Percentiles rank a stretch among this genome's conserved stretches.
Evolutionary conservation across 1,140 invertebrate genomes (phyloP).

Genomic region (Potamilus streckersoni): DNA sequence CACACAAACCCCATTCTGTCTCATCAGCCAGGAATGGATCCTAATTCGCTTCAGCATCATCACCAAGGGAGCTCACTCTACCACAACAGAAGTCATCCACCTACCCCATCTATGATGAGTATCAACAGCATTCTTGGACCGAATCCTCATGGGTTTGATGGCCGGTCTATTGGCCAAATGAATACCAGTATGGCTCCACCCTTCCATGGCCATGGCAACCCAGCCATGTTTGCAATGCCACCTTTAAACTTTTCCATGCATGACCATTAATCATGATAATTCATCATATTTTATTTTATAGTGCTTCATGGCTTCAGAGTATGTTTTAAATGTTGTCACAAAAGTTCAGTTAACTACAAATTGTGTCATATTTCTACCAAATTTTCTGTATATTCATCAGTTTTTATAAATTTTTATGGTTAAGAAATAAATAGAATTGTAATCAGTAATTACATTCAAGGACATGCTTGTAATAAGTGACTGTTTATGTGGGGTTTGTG

Average conservation of each 20-base stretch:
- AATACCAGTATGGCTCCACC: constrained; percentile 60
- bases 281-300: too few relatives aligned
- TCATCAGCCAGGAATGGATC: constrained; percentile 57
- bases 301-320: too few relatives aligned
- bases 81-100: constrained; percentile 60
- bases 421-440: too few relatives aligned
- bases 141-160: constrained; percentile 65
- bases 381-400: too few relatives aligned
- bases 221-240: constrained; percentile 64
- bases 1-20: constrained; percentile 61
- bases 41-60: constrained; percentile 61
- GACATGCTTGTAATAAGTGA: too few relatives aligned
- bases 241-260: constrained; percentile 67
- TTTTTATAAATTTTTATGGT: too few relatives aligned
- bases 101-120: constrained; percentile 60
- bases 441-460: too few relatives aligned
- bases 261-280: constrained; percentile 37
- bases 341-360: too few relatives aligned
- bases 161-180: constrained; percentile 56
- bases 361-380: too few relatives aligned
- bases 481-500: too few relatives aligned
- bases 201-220: constrained; percentile 61
- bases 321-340: too few relatives aligned
- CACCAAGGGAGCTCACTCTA: constrained; percentile 56
- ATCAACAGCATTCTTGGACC: constrained; percentile 65